phyloP scores from a whole-genome alignment of 2,888 invertebrate genomes.

The Ochlodes sylvanus region DNA sequence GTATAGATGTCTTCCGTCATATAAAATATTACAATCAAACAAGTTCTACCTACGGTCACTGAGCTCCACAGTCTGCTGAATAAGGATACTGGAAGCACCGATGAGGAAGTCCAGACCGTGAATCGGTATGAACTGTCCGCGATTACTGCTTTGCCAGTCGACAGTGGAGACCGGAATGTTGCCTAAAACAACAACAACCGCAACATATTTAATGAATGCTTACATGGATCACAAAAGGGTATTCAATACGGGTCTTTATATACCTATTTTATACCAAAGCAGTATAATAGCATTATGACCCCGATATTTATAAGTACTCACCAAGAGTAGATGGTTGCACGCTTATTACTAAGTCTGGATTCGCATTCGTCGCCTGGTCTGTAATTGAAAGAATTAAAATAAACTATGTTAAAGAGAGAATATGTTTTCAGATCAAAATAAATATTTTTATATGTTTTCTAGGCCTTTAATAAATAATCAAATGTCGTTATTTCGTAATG shows the following conservation, averaged over 20 bases:
- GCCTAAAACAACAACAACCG: constrained; percentile 43
- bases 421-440: too few relatives aligned
- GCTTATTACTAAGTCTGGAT: constrained; percentile 72
- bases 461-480: too few relatives aligned
- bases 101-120: constrained; percentile 89
- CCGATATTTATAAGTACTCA: constrained; percentile 46
- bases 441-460: too few relatives aligned
- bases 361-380: constrained; percentile 63
- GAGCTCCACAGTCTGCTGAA: constrained; percentile 92
- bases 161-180: constrained; percentile 82
- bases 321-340: constrained; percentile 67
- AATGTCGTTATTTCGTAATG: too few relatives aligned
- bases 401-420: not conserved
- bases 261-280: too few relatives aligned
- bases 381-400: constrained; percentile 47
- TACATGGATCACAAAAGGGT: too few relatives aligned
- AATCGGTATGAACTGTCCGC: constrained; percentile 86
- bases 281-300: too few relatives aligned
- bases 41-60: constrained; percentile 86
- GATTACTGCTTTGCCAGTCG: constrained; percentile 84
- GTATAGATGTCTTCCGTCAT: too few relatives aligned
- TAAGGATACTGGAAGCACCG: constrained; percentile 88
- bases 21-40: too few relatives aligned
- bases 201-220: not conserved
- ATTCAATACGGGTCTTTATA: too few relatives aligned